phyloP scores from a whole-genome alignment of 1,140 invertebrate genomes.

The Pygmarrhopalites habei region DNA sequence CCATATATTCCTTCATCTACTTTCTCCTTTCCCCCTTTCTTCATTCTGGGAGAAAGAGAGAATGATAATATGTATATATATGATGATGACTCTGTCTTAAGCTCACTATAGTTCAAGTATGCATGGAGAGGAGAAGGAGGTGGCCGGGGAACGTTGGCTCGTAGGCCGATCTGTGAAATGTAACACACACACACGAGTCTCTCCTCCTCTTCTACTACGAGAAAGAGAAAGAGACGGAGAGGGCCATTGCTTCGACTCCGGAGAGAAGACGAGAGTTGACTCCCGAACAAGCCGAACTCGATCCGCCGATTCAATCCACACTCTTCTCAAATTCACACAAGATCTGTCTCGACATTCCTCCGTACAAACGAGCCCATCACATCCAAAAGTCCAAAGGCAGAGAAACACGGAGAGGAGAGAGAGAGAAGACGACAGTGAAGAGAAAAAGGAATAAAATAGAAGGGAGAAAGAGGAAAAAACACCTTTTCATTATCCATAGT shows the following conservation, averaged over 20 bases:
- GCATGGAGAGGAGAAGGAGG: no score
- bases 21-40: neutral
- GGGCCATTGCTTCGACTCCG: no score
- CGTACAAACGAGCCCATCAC: neutral
- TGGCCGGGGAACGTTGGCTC: no score
- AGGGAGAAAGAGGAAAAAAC: neutral
- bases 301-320: conserved; percentile 5
- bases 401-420: neutral
- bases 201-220: neutral
- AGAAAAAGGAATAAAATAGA: no score
- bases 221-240: neutral
- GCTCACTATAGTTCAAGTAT: no score
- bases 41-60: no score
- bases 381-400: neutral
- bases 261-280: no score
- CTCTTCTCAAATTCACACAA: conserved; percentile 3
- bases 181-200: no score
- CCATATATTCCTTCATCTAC: no score
- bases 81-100: no score
- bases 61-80: no score
- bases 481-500: neutral
- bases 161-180: no score
- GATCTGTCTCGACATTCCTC: neutral
- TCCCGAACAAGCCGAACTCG: neutral
- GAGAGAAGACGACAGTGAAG: neutral